Conservation (phyloP, 2,797 vertebrate genomes). For the Holocentrus rufus region DNA sequence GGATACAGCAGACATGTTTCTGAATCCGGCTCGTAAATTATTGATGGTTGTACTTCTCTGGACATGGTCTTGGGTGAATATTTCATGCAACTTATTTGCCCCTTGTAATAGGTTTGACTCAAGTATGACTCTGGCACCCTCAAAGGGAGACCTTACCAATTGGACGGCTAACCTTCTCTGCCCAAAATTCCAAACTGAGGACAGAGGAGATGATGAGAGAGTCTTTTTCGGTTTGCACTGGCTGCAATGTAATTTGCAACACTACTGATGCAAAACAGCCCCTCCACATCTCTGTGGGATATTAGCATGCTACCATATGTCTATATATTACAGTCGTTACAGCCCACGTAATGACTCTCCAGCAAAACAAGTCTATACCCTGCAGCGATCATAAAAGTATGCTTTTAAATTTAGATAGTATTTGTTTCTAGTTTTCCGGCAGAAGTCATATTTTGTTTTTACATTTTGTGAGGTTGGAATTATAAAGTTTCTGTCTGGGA, state of each 20-base stretch:
- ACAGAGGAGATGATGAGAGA: conserved; percentile 22
- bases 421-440: no score
- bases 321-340: no score
- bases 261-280: conserved; percentile 10
- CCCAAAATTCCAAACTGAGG: conserved; percentile 30
- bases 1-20: conserved; percentile 36
- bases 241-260: conserved; percentile 21
- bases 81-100: conserved; percentile 78
- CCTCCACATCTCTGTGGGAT: background rate
- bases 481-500: no score
- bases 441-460: no score
- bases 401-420: no score
- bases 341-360: no score
- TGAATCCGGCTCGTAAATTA: conserved; percentile 65
- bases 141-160: conserved; percentile 30
- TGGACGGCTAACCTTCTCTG: conserved; percentile 41
- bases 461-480: no score
- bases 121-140: conserved; percentile 49
- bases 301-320: background rate
- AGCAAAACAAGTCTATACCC: no score
- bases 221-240: conserved; percentile 30
- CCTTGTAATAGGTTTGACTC: conserved; percentile 71
- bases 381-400: no score
- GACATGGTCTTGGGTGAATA: conserved; percentile 69
- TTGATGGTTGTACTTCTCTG: conserved; percentile 62